Conservation (phyloP, 2,113 vertebrate species). For the Ptyas mucosa region DNA sequence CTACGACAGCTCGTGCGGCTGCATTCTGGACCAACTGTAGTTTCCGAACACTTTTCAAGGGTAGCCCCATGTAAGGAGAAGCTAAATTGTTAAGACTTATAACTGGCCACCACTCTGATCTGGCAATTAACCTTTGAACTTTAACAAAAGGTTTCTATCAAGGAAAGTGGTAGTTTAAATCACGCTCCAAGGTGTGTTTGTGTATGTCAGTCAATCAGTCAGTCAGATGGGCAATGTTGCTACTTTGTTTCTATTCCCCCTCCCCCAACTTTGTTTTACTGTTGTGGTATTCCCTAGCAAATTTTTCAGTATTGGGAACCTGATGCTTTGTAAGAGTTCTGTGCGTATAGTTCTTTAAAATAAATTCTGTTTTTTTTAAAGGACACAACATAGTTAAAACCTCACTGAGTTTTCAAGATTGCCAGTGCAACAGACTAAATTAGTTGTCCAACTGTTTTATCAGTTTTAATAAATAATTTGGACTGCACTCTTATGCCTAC, state of each 20-base stretch:
- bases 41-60: no score
- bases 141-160: background rate
- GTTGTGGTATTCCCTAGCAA: background rate
- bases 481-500: background rate
- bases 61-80: background rate
- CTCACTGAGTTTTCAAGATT: background rate
- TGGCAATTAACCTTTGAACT: background rate
- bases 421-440: background rate
- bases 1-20: no score
- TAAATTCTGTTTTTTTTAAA: background rate
- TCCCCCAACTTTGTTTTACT: background rate
- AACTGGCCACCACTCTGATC: background rate
- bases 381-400: background rate
- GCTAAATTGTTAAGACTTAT: background rate
- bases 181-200: background rate
- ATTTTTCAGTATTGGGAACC: background rate
- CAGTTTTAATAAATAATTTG: background rate
- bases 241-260: background rate
- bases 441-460: background rate
- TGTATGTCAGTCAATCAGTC: background rate
- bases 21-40: no score
- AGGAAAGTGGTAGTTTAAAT: background rate
- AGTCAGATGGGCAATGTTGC: background rate
- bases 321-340: background rate
- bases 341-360: background rate